These are phyloP conservation scores for Bibio marci DNA, from an alignment of 2,888 invertebrate species.

Conservation along the genomic window DNA sequence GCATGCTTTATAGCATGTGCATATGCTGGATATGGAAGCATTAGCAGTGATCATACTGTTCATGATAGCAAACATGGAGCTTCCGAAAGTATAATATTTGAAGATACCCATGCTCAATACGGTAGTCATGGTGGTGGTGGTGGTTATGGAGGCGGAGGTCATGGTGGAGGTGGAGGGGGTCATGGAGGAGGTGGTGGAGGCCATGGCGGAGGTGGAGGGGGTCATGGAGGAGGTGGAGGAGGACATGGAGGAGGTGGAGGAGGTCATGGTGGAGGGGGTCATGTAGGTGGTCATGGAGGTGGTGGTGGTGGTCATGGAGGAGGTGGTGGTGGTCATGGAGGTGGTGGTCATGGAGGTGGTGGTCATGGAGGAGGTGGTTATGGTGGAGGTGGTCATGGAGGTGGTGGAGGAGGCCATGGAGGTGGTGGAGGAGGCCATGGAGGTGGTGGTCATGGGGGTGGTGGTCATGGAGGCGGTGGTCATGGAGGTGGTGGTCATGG, in stretches of 20 bases:
- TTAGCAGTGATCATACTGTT: no score
- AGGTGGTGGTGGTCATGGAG: conserved; percentile 15
- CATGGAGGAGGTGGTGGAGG: not conserved
- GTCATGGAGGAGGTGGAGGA: not conserved
- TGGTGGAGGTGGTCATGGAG: conserved; percentile 27
- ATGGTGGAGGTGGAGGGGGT: not conserved
- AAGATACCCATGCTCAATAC: no score
- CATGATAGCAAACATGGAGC: no score
- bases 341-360: conserved; percentile 21
- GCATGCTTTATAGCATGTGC: no score
- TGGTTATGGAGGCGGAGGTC: not conserved
- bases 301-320: conserved; percentile 11
- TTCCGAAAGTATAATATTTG: no score
- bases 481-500: no score
- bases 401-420: conserved; percentile 20
- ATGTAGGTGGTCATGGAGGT: conserved; percentile 10
- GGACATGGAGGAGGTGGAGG: not conserved
- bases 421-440: no score
- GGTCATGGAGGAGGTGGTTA: conserved; percentile 19
- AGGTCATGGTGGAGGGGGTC: not conserved
- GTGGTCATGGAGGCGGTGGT: no score
- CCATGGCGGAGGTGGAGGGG: not conserved
- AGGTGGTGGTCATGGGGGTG: no score
- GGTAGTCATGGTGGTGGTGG: not conserved
- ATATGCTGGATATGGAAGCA: no score